Percentiles rank a stretch among this genome's conserved stretches.
These are phyloP conservation scores for Ictalurus furcatus DNA, from an alignment of 2,113 vertebrate species.

Conservation along the genomic window DNA sequence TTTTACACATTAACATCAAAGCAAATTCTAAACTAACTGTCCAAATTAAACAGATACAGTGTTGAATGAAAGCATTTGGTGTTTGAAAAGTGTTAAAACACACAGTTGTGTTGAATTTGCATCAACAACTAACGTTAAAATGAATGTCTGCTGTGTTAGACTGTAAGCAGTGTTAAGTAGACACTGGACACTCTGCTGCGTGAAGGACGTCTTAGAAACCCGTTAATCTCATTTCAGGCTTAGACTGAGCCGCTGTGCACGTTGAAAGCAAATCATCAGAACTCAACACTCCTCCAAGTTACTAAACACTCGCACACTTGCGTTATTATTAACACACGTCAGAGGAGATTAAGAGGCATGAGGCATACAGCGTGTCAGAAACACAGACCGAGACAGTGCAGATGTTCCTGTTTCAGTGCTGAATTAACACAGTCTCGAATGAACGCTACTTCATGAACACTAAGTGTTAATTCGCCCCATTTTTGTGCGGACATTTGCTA, in stretches of 20 bases:
- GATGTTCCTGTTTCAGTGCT: background rate
- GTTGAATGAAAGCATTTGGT: background rate
- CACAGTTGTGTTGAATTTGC: background rate
- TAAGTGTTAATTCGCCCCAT: background rate
- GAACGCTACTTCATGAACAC: background rate
- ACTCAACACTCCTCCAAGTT: background rate
- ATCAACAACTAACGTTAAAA: no score
- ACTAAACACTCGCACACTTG: background rate
- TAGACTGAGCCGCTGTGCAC: slow-evolving; percentile 21
- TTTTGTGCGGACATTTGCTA: background rate
- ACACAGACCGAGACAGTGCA: background rate
- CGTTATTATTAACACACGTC: background rate
- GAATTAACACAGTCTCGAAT: background rate
- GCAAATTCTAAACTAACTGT: background rate
- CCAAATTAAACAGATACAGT: background rate
- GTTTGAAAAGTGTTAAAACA: background rate
- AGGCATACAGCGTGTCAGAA: background rate
- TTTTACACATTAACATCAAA: background rate
- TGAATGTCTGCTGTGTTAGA: background rate
- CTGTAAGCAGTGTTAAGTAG: background rate
- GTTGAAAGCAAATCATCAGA: background rate
- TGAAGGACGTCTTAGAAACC: slow-evolving; percentile 18
- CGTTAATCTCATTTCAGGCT: slow-evolving; percentile 54
- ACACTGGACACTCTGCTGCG: slow-evolving; percentile 23
- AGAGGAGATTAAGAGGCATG: background rate